Evolutionary conservation across 2,797 vertebrate genomes (phyloP), one percentile per base, ranked within the genome.

Genomic region (Smutsia temminckii): DNA sequence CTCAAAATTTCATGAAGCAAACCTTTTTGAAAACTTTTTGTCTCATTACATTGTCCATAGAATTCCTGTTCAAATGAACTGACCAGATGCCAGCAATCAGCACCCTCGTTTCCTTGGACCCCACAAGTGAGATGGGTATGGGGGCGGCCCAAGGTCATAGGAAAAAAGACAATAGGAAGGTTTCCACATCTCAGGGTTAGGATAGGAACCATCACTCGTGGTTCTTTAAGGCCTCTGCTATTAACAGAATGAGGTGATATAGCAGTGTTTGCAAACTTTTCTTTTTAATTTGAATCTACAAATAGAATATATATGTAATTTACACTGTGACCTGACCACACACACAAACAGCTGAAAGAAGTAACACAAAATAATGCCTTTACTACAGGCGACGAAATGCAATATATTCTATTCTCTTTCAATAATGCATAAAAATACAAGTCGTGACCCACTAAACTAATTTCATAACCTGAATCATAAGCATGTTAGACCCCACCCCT

Each of bases 1-100:
- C 71, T 95, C 66, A 85, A 91, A 85, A 74, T 74, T 85, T 64
- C 49, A 53, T 27, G 51, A 91, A 77, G 9, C 18, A 8, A 93
- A 42, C 27, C 14, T 95, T 89, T 94, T 79, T 85, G 80, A 79
- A 84, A 88, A 77, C 4, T 3, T 57, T 29, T 32, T 37, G 29
- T 29, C 40, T 79, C 4, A 0, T 68, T 81, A 37, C 21, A 59
- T 8, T 2, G 6, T 78, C 23, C 12, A 5, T 34, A 83, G 51
- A 51, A 57, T 78, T 94, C 93, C 77, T 80, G 72, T 92, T 87
- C 80, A 51, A 16, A 46, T 40, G 18, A 94, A 18, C 21, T 59
- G 61, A 63, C 32, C 8, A 21, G 42, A 34, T 34, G 20, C 32
- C 53, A 75, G 55, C 27, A 6, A 46, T 72, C 77, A 57, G 20